Base-by-base conservation (phyloP, 2,888 invertebrate genomes). In the Synergus laeviventris region DNA sequence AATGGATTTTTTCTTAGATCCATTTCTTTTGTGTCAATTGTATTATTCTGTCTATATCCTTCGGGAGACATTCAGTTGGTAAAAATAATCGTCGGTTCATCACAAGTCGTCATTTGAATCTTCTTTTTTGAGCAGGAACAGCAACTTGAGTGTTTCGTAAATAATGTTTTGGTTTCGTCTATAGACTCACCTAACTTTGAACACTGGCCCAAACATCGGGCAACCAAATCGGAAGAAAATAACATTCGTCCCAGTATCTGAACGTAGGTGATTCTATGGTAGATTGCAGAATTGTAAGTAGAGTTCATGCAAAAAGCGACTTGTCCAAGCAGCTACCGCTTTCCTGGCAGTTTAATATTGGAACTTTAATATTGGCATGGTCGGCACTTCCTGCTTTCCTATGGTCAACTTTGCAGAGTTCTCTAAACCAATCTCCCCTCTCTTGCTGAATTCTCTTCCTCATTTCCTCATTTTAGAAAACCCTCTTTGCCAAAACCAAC, bases 371-470 rank as follows among this genome's bases (percentile, higher is more conserved):
- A 60, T 77, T 54, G 66, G 56, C 74, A 24, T 24, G 60, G 49
- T 70, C 70, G 45, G 49, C 49, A 70, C 31, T 62, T 74, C 54
- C 54, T 39, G 62, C 64, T 77, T 77, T 74, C 64, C 21, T 64
- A 74, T 64, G 74, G 76, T 77, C 76, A 64, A 62, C 64, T 74
- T 49, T 38, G 36, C 60, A 45, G 56, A 59, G 49, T 74, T 74
- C 61, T 31, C 64, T 74, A 74, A 74, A 74, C 74, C 64, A 64
- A 64, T 64, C 36, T 45, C 70, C 49, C 49, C 45, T 45, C 70
- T 70, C 45, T 49, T 70, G 49, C 49, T 70, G 45, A 70, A 49
- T 70, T 60, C 76, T 60, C 76, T 45, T 42, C 76, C 42, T 49
- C 16, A 18, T 60, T 73, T 42, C 36, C 49, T 70, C 45, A 70